These are phyloP conservation scores for Hemaris fuciformis DNA, from an alignment of 2,888 invertebrate genomes.

Conservation along the genomic window DNA sequence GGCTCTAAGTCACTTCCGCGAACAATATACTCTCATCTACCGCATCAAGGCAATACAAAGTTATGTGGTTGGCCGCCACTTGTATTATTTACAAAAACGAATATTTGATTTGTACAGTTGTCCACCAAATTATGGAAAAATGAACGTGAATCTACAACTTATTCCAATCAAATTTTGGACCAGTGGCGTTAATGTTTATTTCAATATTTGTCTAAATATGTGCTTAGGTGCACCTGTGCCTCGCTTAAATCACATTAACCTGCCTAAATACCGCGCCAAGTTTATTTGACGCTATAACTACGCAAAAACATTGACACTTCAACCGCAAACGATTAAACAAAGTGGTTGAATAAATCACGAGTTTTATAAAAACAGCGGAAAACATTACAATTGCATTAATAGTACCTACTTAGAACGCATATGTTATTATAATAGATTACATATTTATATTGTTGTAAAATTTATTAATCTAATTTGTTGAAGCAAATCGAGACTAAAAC, in stretches of 20 bases:
- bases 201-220: not conserved
- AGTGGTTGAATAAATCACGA: not conserved
- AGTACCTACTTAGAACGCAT: not conserved
- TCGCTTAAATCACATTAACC: not conserved
- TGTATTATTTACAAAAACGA: not conserved
- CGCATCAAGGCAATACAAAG: not conserved
- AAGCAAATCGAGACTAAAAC: no score
- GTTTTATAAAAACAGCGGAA: not conserved
- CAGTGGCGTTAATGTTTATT: not conserved
- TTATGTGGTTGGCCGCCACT: not conserved
- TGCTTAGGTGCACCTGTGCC: not conserved
- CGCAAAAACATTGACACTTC: not conserved
- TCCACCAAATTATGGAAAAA: slow-evolving; percentile 12
- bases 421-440: not conserved
- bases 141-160: not conserved
- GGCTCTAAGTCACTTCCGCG: not conserved
- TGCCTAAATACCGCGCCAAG: not conserved
- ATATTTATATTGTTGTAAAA: not conserved
- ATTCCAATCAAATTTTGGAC: not conserved
- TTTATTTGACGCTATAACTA: not conserved
- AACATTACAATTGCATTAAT: no score
- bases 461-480: no score
- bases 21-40: not conserved
- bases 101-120: not conserved
- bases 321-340: not conserved